phyloP scores from a whole-genome alignment of 1,140 invertebrate genomes.

The silkworm (Bombyx mori) region ASM3026992v2 NC_085107.1:7192501-7193000 shows the following conservation, averaged over 20 bases:
- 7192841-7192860: constrained; percentile 57
- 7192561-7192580: constrained; percentile 41
- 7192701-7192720: constrained; percentile 30
- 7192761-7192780: constrained; percentile 55
- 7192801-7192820: constrained; percentile 45
- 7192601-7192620: constrained; percentile 40
- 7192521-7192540: too few relatives aligned
- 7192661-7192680: constrained; percentile 48
- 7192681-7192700: constrained; percentile 26
- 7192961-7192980: constrained; percentile 55
- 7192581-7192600: constrained; percentile 45
- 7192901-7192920: constrained; percentile 67
- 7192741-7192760: constrained; percentile 58
- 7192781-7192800: constrained; percentile 52
- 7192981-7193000: not conserved
- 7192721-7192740: constrained; percentile 46
- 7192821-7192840: constrained; percentile 69
- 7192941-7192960: constrained; percentile 33
- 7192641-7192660: constrained; percentile 19
- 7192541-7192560: constrained; percentile 4
- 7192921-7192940: constrained; percentile 34
- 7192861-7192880: constrained; percentile 40
- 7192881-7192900: constrained; percentile 62
- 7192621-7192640: constrained; percentile 40
- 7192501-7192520: not conserved